These are phyloP conservation scores for Helicolenus hilgendorfi DNA, from an alignment of 2,797 vertebrate species.

Conservation along the genomic window DNA sequence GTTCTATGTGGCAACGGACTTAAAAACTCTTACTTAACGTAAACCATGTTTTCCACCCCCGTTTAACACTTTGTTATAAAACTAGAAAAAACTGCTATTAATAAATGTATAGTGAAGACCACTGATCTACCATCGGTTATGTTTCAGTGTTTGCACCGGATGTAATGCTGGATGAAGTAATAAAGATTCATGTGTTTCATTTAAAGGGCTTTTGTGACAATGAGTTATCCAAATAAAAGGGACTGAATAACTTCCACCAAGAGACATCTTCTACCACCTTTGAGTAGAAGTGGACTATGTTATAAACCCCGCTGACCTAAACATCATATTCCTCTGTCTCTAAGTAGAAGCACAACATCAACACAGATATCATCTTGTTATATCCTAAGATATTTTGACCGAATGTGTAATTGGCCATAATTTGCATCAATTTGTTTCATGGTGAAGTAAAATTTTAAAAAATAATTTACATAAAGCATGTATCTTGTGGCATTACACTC, in stretches of 20 bases:
- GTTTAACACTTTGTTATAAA: slow-evolving; percentile 91
- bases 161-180: slow-evolving; percentile 85
- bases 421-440: not conserved
- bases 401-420: not conserved
- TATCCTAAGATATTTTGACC: not conserved
- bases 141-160: slow-evolving; percentile 84
- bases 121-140: slow-evolving; percentile 69
- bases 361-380: not conserved
- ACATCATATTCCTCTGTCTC: not conserved
- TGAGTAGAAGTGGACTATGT: not conserved
- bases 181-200: slow-evolving; percentile 78
- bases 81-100: slow-evolving; percentile 78
- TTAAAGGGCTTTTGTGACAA: slow-evolving; percentile 20
- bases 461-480: too few relatives aligned
- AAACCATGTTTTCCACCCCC: slow-evolving; percentile 82
- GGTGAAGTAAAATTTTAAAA: too few relatives aligned
- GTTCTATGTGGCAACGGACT: slow-evolving; percentile 84
- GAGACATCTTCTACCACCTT: not conserved
- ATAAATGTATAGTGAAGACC: slow-evolving; percentile 92
- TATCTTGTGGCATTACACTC: too few relatives aligned
- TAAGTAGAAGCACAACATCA: not conserved
- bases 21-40: slow-evolving; percentile 83
- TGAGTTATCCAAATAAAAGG: not conserved
- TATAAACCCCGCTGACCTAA: not conserved
- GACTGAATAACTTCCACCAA: not conserved